A percentile compares a stretch with the other conserved stretches of the same genome.
phyloP scores from a whole-genome alignment of 2,797 vertebrate genomes.

The Helicolenus hilgendorfi region DNA sequence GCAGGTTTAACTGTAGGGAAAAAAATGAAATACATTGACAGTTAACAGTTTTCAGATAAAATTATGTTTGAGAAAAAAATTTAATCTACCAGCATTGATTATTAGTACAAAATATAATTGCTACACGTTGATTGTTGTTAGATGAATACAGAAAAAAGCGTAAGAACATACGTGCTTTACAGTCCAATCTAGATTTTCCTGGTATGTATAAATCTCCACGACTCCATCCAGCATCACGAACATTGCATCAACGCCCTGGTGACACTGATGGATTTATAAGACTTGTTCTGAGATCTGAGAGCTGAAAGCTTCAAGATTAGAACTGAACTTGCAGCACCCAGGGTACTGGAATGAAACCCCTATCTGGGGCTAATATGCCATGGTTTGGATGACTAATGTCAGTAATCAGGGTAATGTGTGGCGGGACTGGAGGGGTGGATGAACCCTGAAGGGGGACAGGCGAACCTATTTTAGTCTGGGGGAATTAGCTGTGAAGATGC shows the following conservation, averaged over 20 bases:
- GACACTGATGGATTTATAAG: not conserved
- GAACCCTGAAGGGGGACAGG: conserved; percentile 33
- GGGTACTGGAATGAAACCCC: conserved; percentile 33
- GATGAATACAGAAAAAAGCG: not conserved
- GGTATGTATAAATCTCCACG: not conserved
- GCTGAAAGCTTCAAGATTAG: conserved; percentile 17
- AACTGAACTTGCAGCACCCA: not conserved
- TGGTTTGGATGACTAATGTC: conserved; percentile 46
- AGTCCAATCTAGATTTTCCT: not conserved
- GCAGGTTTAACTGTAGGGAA: not conserved
- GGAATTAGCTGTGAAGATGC: conserved; percentile 51
- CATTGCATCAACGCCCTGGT: not conserved
- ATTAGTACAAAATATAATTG: not conserved
- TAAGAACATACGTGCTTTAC: not conserved
- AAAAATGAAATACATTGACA: not conserved
- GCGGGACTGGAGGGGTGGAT: conserved; percentile 4
- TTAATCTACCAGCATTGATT: not conserved
- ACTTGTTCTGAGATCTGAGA: not conserved
- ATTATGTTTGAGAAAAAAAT: not conserved
- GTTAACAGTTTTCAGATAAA: not conserved
- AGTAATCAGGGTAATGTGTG: conserved; percentile 55
- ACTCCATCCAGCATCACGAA: not conserved
- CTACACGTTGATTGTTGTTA: not conserved
- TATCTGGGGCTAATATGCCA: conserved; percentile 37
- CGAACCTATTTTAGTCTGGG: conserved; percentile 53